Evolutionary conservation across 2,888 invertebrate species (phyloP).

Genomic region (Odontothrips loti): DNA sequence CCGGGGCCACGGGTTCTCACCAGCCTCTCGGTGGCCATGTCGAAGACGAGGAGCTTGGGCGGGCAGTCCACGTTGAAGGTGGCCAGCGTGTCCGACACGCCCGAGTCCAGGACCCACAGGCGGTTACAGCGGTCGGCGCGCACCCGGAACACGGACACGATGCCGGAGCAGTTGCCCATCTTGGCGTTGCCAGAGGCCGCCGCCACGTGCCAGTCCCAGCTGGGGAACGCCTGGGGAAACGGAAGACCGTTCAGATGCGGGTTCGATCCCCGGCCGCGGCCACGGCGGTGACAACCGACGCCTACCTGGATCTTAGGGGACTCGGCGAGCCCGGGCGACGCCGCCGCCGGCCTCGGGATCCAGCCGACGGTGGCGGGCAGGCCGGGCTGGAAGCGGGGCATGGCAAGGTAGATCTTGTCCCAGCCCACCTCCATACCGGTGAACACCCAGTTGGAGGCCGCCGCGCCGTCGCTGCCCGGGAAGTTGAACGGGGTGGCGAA

Average conservation of each 20-base stretch:
- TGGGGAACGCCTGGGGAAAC: constrained; percentile 59
- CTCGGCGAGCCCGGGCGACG: constrained; percentile 47
- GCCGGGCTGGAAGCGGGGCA: constrained; percentile 68
- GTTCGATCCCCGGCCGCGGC: not conserved
- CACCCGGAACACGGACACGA: constrained; percentile 74
- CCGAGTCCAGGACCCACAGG: constrained; percentile 77
- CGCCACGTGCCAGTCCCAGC: constrained; percentile 66
- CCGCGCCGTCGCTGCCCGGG: constrained; percentile 53
- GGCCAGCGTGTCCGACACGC: constrained; percentile 65
- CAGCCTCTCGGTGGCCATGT: constrained; percentile 66
- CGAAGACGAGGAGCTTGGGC: constrained; percentile 76
- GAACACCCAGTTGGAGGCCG: constrained; percentile 69
- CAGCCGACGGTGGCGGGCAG: constrained; percentile 70
- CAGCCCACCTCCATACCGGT: constrained; percentile 70
- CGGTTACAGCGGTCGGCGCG: constrained; percentile 76
- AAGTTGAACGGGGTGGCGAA: constrained; percentile 63
- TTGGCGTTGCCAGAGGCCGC: constrained; percentile 60
- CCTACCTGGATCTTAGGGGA: constrained; percentile 64
- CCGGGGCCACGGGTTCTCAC: constrained; percentile 46
- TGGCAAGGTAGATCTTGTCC: constrained; percentile 69
- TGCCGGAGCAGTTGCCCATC: constrained; percentile 67
- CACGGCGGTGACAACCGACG: not conserved
- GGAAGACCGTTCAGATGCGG: not conserved
- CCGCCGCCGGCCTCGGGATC: constrained; percentile 56
- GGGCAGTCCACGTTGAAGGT: constrained; percentile 65